phyloP scores from a whole-genome alignment of 2,888 invertebrate species.

The Perdita meconis region DNA sequence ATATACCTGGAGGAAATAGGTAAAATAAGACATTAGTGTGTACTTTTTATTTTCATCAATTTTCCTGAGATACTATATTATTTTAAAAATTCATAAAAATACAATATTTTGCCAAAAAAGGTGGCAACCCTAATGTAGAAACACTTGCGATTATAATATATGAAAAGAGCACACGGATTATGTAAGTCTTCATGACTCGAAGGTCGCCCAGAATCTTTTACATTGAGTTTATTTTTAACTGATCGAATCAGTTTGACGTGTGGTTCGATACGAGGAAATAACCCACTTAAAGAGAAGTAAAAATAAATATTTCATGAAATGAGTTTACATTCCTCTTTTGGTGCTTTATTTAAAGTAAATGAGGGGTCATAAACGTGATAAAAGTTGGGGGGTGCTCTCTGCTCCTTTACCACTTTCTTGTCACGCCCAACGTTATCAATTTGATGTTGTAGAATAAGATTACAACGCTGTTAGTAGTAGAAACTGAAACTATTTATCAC shows the following conservation, averaged over 20 bases:
- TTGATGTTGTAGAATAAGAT: too few relatives aligned
- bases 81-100: too few relatives aligned
- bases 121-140: too few relatives aligned
- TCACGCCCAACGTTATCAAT: too few relatives aligned
- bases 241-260: slow-evolving; percentile 17
- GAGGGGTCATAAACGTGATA: neutral
- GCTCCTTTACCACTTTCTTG: too few relatives aligned
- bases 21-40: too few relatives aligned
- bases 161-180: slow-evolving; percentile 24
- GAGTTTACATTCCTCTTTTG: neutral
- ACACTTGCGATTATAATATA: slow-evolving; percentile 9
- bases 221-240: slow-evolving; percentile 45
- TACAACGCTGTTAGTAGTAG: too few relatives aligned
- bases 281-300: neutral
- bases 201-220: slow-evolving; percentile 41
- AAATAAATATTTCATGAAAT: slow-evolving; percentile 14
- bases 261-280: neutral
- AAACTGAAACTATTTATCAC: too few relatives aligned
- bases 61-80: too few relatives aligned
- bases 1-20: too few relatives aligned
- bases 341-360: neutral
- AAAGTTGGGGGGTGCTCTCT: neutral
- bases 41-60: too few relatives aligned
- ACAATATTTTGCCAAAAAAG: too few relatives aligned
- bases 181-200: slow-evolving; percentile 22